Percentiles rank a stretch among this genome's conserved stretches.
Evolutionary conservation across 2,113 vertebrate species (phyloP).

Genomic region (Syngnathus typhle): DNA sequence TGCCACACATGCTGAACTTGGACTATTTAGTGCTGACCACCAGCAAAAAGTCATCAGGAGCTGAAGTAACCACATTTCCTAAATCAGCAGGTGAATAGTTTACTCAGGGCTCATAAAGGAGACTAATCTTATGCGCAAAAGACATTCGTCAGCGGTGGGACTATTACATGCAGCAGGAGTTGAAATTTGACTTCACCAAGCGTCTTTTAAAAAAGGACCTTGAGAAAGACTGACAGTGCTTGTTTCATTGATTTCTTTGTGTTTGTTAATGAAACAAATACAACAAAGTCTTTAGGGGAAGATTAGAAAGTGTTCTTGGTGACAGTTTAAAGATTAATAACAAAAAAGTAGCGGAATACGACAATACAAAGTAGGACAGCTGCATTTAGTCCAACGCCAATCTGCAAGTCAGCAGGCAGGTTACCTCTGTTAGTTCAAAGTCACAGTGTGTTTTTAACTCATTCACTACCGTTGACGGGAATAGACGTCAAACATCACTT

Average conservation of each 20-base stretch:
- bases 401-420: too few species aligned
- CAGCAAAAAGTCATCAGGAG: conserved; percentile 28
- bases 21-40: conserved; percentile 57
- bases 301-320: not conserved
- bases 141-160: conserved; percentile 38
- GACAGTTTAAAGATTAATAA: not conserved
- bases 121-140: conserved; percentile 28
- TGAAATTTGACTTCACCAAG: conserved; percentile 14
- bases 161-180: conserved; percentile 24
- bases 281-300: not conserved
- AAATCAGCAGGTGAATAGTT: conserved; percentile 48
- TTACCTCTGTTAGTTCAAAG: too few species aligned
- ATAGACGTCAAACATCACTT: too few species aligned
- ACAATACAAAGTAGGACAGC: too few species aligned
- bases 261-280: not conserved
- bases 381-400: too few species aligned
- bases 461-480: too few species aligned
- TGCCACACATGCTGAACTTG: conserved; percentile 38
- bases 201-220: conserved; percentile 15
- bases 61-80: conserved; percentile 29
- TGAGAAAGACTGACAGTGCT: not conserved
- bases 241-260: not conserved
- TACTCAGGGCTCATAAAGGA: conserved; percentile 41
- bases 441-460: too few species aligned
- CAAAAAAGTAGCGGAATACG: too few species aligned